Evolutionary conservation across 2,113 vertebrate species (phyloP), one percentile per base, ranked within the genome.

Genomic region (Pachypanchax playfairii): DNA sequence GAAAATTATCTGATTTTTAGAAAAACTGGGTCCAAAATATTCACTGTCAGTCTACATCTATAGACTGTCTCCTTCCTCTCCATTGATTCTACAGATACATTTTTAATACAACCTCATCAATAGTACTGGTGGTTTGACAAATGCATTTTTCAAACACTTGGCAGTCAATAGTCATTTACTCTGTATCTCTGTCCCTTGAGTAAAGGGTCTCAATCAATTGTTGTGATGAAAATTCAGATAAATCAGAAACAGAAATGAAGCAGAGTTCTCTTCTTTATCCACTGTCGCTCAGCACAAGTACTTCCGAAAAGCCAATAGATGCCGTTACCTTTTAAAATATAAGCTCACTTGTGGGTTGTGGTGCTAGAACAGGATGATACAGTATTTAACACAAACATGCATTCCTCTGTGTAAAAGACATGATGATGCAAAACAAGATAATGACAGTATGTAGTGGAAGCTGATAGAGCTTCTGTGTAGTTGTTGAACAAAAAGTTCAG

Each of bases 151-250:
- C 86, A 88, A 87, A 88, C 82, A 85, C 80, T 80, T 73, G 75
- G 71, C 60, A 82, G 84, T 88, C 89, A 83, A 91, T 89, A 90
- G 85, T 90, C 80, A 90, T 89, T 90, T 86, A 80, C 83, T 81
- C 70, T 84, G 83, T 65, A 76, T 85, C 82, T 82, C 77, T 86
- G 83, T 87, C 85, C 72, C 86, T 74, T 72, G 86, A 87, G 85
- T 81, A 86, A 87, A 84, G 61, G 70, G 62, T 70, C 72, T 77
- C 56, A 78, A 90, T 90, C 87, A 81, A 90, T 86, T 54, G 58
- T 52, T 67, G 73, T 78, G 85, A 87, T 86, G 86, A 87, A 84
- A 86, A 88, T 87, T 77, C 73, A 80, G 79, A 88, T 81, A 80
- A 87, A 88, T 85, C 75, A 61, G 60, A 67, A 57, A 31, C 59